Evolutionary conservation across 2,797 vertebrate genomes (phyloP), one percentile per base, ranked within the genome.

Genomic region (Coccyzus lansbergi): DNA sequence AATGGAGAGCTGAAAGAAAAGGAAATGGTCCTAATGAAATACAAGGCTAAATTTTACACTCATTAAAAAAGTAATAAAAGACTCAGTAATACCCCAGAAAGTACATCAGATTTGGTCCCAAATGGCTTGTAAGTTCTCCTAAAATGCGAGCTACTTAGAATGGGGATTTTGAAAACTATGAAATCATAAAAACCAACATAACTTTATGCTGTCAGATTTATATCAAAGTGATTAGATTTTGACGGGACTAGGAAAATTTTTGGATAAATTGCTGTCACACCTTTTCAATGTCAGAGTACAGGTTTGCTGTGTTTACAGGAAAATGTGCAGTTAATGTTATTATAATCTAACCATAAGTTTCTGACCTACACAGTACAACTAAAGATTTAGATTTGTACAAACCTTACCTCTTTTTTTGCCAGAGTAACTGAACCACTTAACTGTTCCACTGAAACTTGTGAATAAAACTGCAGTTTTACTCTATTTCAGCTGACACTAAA

Each of bases 101-200:
- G 52, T 64, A 80, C 16, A 40, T 52, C 62, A 60, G 38, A 59
- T 36, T 78, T 60, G 24, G 42, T 93, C 77, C 44, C 49, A 84
- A 63, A 71, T 40, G 34, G 19, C 68, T 83, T 62, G 58, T 68
- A 80, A 58, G 67, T 78, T 86, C n/a, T 72, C 55, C 68, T 77
- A 83, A 88, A 94, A 79, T 77, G 88, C 1, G 4, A 93, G 42
- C 77, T 65, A 59, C 81, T 92, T 72, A 59, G 31, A 87, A 86
- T 13, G 67, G 58, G 42, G 75, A 75, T 86, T 95, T 92, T 68
- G 53, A 90, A 91, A 95, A 92, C 65, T 92, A 63, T 36, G 70
- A 93, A 89, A 84, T 62, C 53, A 85, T 70, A 88, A 59, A 6
- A 46, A 84, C 21, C 46, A 88, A 85, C 29, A 40, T 67, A 80